These are phyloP conservation scores for Venusia cambrica DNA, from an alignment of 2,888 invertebrate species.

Conservation along the genomic window DNA sequence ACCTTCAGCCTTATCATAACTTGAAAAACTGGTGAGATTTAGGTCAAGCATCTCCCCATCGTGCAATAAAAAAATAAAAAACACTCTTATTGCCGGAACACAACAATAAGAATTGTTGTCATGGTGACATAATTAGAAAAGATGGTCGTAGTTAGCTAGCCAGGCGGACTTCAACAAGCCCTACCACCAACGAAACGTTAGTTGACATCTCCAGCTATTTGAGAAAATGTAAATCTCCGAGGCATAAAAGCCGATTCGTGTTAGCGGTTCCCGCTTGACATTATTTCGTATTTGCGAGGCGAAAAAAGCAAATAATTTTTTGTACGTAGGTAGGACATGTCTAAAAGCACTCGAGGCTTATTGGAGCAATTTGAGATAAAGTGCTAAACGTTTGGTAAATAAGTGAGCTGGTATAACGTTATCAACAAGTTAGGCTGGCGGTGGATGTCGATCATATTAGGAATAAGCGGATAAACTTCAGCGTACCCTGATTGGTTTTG, in stretches of 20 bases:
- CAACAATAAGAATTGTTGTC: no score
- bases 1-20: no score
- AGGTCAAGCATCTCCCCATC: no score
- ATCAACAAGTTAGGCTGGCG: constrained; percentile 12
- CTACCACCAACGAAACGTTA: constrained; percentile 35
- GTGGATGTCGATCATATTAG: constrained; percentile 47
- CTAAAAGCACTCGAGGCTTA: constrained; percentile 46
- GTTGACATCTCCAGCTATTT: constrained; percentile 42
- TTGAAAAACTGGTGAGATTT: no score
- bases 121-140: no score
- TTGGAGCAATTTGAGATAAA: constrained; percentile 51
- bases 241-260: constrained; percentile 69
- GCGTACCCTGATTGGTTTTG: constrained; percentile 49
- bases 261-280: constrained; percentile 46
- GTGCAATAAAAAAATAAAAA: background rate
- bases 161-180: constrained; percentile 7
- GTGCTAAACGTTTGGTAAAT: constrained; percentile 43
- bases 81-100: constrained; percentile 5
- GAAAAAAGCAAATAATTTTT: constrained; percentile 59
- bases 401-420: constrained; percentile 35
- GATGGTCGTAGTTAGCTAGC: no score
- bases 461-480: constrained; percentile 55
- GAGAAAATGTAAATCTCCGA: constrained; percentile 49
- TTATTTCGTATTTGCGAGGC: constrained; percentile 53
- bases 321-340: constrained; percentile 30